phyloP scores from a whole-genome alignment of 92 coral and sea anemone genomes.

The Porites cylindrica region DNA sequence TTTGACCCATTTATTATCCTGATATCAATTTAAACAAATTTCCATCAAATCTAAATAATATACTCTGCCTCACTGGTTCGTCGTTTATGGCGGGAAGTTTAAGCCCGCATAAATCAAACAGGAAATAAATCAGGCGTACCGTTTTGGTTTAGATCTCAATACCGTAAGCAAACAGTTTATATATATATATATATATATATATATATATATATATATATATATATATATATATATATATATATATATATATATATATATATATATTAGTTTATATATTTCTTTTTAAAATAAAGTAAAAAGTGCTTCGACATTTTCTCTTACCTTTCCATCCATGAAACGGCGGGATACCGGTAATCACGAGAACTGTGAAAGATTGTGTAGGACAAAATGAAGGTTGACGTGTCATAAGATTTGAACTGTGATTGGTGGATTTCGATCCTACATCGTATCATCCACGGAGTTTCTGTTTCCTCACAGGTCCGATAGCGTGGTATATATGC shows the following conservation, averaged over 20 bases:
- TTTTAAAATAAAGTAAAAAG: too few species aligned
- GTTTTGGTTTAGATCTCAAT: background rate
- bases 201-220: too few species aligned
- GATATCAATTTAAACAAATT: too few species aligned
- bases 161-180: background rate
- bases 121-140: too few species aligned
- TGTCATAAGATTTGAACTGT: background rate
- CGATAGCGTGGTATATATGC: background rate
- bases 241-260: too few species aligned
- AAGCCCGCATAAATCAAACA: background rate
- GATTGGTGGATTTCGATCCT: background rate
- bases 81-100: background rate
- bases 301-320: background rate
- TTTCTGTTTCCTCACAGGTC: background rate
- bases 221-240: too few species aligned
- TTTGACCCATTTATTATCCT: background rate
- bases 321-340: background rate
- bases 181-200: background rate
- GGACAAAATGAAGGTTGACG: background rate
- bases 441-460: background rate
- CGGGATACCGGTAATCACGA: background rate
- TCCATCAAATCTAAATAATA: background rate
- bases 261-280: background rate
- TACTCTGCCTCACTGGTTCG: background rate
- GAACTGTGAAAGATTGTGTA: background rate